Evolutionary conservation across 1,140 invertebrate genomes (phyloP).

Genomic region (Penaeus japonicus): DNA sequence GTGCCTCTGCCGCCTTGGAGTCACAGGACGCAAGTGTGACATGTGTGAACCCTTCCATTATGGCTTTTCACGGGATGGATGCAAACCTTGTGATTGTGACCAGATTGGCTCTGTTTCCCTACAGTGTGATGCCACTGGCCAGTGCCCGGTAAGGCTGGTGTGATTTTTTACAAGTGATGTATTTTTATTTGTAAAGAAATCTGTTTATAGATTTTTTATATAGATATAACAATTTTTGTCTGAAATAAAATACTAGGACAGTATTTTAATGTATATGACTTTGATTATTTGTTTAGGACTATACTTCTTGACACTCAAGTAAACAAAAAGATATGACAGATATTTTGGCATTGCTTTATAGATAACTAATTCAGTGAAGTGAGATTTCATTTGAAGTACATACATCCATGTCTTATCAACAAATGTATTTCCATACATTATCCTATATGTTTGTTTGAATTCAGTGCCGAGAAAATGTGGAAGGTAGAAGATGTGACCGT

Average conservation of each 20-base stretch:
- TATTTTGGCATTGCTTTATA: no score
- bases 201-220: background rate
- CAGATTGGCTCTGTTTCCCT: conserved; percentile 82
- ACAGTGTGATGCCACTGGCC: conserved; percentile 81
- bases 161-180: background rate
- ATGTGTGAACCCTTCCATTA: conserved; percentile 85
- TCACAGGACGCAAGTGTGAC: conserved; percentile 84
- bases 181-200: background rate
- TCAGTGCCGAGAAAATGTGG: conserved; percentile 86
- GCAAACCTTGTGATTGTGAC: conserved; percentile 88
- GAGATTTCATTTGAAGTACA: background rate
- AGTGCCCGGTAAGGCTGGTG: conserved; percentile 75
- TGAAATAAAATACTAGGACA: no score
- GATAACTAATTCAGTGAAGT: background rate
- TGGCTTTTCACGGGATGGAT: conserved; percentile 87
- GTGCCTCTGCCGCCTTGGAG: conserved; percentile 84
- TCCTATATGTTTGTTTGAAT: conserved; percentile 42
- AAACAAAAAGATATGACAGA: no score
- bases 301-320: no score
- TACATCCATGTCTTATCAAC: background rate
- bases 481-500: conserved; percentile 87
- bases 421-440: background rate
- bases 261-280: no score
- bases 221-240: no score
- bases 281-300: no score